These are phyloP conservation scores for Tortrix viridana DNA, from an alignment of 2,888 invertebrate species.

Conservation along the genomic window DNA sequence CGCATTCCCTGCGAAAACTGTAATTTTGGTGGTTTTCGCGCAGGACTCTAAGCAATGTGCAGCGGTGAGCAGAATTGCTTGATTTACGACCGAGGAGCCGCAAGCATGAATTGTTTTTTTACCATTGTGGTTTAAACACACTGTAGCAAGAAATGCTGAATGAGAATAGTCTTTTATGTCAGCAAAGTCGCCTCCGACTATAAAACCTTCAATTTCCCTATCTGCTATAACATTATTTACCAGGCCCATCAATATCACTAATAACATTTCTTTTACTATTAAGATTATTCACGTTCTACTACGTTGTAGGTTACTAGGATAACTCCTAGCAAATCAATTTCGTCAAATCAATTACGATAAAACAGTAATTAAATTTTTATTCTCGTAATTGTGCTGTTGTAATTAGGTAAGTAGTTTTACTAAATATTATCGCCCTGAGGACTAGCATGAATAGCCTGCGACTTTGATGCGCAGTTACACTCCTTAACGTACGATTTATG, in stretches of 20 bases:
- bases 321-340: no score
- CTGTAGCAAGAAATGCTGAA: neutral
- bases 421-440: no score
- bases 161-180: neutral
- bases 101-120: neutral
- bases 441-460: no score
- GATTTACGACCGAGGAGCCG: conserved; percentile 10
- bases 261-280: neutral
- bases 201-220: neutral
- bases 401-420: no score
- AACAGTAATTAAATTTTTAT: neutral
- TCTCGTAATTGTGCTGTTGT: neutral
- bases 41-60: conserved; percentile 1
- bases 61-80: conserved; percentile 8
- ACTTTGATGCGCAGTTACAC: no score
- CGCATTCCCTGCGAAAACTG: neutral
- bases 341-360: no score
- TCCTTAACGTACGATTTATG: no score
- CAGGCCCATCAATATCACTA: neutral
- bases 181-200: neutral
- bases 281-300: neutral
- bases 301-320: no score
- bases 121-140: neutral
- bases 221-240: neutral
- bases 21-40: no score